phyloP scores from a whole-genome alignment of 2,113 vertebrate genomes.

The Campylomormyrus tamandua region DNA sequence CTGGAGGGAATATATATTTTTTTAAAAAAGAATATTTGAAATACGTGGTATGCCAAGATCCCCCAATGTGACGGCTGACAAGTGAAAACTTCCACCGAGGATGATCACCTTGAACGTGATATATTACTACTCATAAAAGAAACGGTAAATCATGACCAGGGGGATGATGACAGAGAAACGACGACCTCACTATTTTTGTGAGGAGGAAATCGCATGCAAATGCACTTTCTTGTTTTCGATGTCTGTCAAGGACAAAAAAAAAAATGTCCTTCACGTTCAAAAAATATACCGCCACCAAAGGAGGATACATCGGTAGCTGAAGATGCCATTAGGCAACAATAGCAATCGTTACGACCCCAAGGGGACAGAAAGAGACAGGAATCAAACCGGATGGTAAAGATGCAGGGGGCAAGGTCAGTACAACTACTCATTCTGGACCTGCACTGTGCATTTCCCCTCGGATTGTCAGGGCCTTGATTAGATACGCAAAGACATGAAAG shows the following conservation, averaged over 20 bases:
- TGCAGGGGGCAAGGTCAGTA: not conserved
- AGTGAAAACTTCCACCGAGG: not conserved
- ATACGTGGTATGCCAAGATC: not conserved
- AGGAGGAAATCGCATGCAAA: not conserved
- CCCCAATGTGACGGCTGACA: not conserved
- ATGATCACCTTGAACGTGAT: not conserved
- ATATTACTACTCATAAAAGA: not conserved
- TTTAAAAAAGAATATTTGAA: not conserved
- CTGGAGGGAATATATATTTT: too few relatives aligned
- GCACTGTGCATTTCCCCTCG: not conserved
- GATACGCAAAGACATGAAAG: constrained; percentile 30
- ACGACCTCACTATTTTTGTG: not conserved
- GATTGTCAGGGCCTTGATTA: constrained; percentile 2
- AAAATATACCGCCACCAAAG: not conserved
- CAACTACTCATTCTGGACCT: not conserved
- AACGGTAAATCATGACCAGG: not conserved
- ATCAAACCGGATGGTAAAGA: not conserved
- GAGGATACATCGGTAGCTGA: not conserved
- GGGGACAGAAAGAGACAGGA: not conserved
- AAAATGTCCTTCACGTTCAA: not conserved
- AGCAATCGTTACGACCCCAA: not conserved
- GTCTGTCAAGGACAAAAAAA: not conserved
- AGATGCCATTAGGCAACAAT: not conserved
- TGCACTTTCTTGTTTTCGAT: not conserved
- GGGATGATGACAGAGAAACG: not conserved